phyloP scores from a whole-genome alignment of 2,113 vertebrate genomes.

The Phoenicopterus ruber region DNA sequence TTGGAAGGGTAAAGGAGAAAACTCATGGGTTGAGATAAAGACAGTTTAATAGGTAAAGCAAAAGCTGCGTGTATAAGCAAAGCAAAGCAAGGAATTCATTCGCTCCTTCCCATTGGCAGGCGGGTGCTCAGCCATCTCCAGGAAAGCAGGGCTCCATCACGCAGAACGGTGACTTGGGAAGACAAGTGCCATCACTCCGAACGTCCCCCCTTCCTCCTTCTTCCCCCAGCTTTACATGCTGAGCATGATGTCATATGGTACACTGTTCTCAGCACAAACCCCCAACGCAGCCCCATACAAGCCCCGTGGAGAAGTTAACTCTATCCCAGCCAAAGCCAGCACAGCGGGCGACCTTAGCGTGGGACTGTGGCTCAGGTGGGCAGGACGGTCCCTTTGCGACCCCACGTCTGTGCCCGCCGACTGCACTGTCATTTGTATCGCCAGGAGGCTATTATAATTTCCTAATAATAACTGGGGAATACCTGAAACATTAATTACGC shows the following conservation, averaged over 20 bases:
- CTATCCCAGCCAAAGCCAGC: no score
- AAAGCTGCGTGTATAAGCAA: background rate
- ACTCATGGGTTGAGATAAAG: background rate
- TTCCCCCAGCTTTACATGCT: no score
- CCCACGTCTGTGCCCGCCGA: accelerated
- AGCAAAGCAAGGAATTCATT: background rate
- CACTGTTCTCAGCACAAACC: no score
- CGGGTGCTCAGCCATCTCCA: background rate
- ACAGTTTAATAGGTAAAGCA: background rate
- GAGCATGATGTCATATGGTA: no score
- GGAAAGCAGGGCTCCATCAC: no score
- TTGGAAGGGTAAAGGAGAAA: background rate
- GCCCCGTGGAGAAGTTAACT: no score
- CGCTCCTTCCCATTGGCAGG: accelerated
- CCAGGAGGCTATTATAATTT: accelerated
- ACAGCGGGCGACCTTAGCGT: accelerated
- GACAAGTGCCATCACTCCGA: background rate
- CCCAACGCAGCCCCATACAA: no score
- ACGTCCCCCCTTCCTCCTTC: accelerated
- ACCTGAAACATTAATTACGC: background rate
- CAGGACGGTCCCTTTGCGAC: background rate
- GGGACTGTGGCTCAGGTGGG: accelerated
- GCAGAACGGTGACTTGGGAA: accelerated
- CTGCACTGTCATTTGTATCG: accelerated
- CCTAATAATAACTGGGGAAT: accelerated